These are phyloP conservation scores for Macrobrachium rosenbergii DNA, from an alignment of 1,140 invertebrate species.

Conservation along the genomic window DNA sequence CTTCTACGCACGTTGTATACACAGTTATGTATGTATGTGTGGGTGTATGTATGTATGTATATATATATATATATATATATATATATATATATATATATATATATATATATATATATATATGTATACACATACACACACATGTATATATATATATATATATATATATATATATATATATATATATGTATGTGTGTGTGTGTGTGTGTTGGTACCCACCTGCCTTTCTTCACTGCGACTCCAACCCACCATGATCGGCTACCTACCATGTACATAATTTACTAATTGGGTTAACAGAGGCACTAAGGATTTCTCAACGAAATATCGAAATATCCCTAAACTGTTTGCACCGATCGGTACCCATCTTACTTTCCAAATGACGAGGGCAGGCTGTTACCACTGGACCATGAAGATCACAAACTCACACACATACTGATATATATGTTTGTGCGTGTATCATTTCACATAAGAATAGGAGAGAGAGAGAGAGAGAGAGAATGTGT, in stretches of 20 bases:
- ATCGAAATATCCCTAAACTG: too few species aligned
- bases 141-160: background rate
- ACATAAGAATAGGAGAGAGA: background rate
- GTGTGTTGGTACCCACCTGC: conserved; percentile 5
- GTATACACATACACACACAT: background rate
- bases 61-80: conserved; percentile 23
- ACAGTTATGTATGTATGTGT: background rate
- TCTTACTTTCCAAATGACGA: too few species aligned
- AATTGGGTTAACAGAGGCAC: too few species aligned
- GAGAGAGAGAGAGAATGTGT: too few species aligned
- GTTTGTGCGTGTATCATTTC: conserved; percentile 11
- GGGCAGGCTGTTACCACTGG: too few species aligned
- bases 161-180: conserved; percentile 10
- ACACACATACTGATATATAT: conserved; percentile 32
- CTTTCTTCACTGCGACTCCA: too few species aligned
- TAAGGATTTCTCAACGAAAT: too few species aligned
- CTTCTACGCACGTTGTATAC: too few species aligned
- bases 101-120: conserved; percentile 36
- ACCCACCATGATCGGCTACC: too few species aligned
- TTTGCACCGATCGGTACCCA: too few species aligned
- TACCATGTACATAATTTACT: too few species aligned
- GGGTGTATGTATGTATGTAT: background rate
- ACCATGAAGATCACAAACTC: background rate
- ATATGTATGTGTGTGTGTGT: conserved; percentile 16
- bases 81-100: conserved; percentile 28